Evolutionary conservation across 2,113 vertebrate species (phyloP).

Genomic region (Megaceryle maxima): DNA sequence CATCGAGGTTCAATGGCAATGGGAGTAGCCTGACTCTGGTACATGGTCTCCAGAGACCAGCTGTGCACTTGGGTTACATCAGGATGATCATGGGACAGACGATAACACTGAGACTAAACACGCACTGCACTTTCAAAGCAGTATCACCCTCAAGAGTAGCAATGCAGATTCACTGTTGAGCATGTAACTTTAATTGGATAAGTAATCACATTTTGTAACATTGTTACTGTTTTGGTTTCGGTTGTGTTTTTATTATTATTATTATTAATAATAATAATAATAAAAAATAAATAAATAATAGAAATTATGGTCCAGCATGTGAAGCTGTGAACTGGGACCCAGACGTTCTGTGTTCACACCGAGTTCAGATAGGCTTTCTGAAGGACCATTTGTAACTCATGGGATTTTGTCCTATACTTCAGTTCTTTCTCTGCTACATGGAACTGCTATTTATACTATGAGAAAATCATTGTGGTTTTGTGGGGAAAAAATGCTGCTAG

Average conservation of each 20-base stretch:
- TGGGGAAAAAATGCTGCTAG: neutral
- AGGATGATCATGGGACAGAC: neutral
- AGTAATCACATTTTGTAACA: neutral
- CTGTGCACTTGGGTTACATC: neutral
- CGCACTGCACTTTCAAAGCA: neutral
- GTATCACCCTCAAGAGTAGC: neutral
- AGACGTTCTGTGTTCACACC: neutral
- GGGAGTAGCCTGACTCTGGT: neutral
- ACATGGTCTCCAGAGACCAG: neutral
- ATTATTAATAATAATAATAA: no score
- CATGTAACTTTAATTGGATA: neutral
- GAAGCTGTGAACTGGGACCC: neutral
- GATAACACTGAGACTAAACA: neutral
- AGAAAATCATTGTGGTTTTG: neutral
- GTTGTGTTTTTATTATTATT: neutral
- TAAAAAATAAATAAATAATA: neutral
- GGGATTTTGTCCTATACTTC: neutral
- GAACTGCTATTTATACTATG: neutral
- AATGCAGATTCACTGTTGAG: neutral
- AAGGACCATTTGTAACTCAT: neutral
- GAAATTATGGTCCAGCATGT: neutral
- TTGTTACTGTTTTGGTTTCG: neutral
- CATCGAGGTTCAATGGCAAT: rapidly evolving
- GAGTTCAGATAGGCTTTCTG: neutral
- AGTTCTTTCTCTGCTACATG: neutral